Base-by-base conservation (phyloP, 1,140 invertebrate species). In the Ostrea edulis region DNA sequence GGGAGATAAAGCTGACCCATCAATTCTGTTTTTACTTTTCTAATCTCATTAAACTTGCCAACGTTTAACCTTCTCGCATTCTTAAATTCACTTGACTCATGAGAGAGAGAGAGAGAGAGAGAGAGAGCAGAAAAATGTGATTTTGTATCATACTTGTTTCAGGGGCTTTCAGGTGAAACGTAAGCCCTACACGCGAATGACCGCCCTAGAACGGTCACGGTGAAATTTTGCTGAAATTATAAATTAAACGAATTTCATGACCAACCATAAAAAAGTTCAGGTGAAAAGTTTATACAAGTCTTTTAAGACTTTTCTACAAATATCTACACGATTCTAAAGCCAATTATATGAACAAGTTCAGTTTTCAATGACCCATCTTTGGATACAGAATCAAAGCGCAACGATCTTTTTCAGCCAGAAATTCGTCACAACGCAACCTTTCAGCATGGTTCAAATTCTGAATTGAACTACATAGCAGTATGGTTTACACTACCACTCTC, bases 1-100 rank as follows among this genome's bases (percentile, higher is more conserved):
- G 51, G 86, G 77, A 52, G 51, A 86, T 82, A 55, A 77, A 54
- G 81, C 51, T 86, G 86, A 86, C 86, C 83, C 83, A 85, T 85
- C 83, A 22, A 85, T 85, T 85, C 58, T 85, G 83, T 58, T 85
- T 58, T 44, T 35, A 58, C 54, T 85, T 62, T 83, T 83, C 52
- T 83, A 83, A 83, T 54, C 44, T 83, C 44, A 83, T 53, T 83
- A 83, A 83, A 53, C 82, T 83, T 83, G 35, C 52, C 44, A 52
- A 9, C 52, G 82, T n/a, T 77, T 77, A 77, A 77, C 68, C 68
- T 77, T 35, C 68, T 77, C 68, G 68, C 68, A 77, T 77, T 77
- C 68, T 77, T 77, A 22, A 83, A 83, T 83, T 52, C 82, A 83
- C n/a, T 54, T 83, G 44, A 68, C 17, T 52, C 82, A 54, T 17